Evolutionary conservation across 2,888 invertebrate species (phyloP).

Genomic region (Eupithecia insigniata): DNA sequence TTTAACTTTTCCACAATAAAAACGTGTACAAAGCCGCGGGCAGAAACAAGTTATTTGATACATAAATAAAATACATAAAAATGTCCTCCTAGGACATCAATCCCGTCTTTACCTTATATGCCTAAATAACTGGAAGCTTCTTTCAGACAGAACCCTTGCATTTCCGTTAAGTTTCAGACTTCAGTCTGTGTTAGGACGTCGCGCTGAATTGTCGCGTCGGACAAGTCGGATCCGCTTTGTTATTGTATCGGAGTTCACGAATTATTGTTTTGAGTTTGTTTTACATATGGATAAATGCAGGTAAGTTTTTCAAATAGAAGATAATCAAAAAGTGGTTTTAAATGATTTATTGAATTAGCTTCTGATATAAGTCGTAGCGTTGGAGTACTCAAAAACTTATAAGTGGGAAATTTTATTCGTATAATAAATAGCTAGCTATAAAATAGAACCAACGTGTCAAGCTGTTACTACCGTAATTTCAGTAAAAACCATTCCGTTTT

Average conservation of each 20-base stretch:
- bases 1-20: too few relatives aligned
- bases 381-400: background rate
- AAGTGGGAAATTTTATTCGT: background rate
- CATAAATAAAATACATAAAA: too few relatives aligned
- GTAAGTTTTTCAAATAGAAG: background rate
- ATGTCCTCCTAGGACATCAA: background rate
- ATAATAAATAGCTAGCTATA: background rate
- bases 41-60: too few relatives aligned
- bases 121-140: constrained; percentile 4
- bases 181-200: constrained; percentile 30
- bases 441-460: background rate
- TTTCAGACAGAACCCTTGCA: constrained; percentile 25
- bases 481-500: background rate
- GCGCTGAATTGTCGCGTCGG: constrained; percentile 20
- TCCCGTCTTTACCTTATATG: background rate
- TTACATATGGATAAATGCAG: constrained; percentile 1
- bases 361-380: background rate
- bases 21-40: too few relatives aligned
- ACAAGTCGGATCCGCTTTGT: background rate
- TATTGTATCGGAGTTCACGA: background rate
- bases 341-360: background rate
- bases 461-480: background rate
- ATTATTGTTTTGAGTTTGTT: background rate
- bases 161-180: constrained; percentile 27
- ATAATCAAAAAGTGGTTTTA: background rate